Evolutionary conservation across 2,113 vertebrate genomes (phyloP), one percentile per base, ranked within the genome.

Genomic region (Bufo bufo): DNA sequence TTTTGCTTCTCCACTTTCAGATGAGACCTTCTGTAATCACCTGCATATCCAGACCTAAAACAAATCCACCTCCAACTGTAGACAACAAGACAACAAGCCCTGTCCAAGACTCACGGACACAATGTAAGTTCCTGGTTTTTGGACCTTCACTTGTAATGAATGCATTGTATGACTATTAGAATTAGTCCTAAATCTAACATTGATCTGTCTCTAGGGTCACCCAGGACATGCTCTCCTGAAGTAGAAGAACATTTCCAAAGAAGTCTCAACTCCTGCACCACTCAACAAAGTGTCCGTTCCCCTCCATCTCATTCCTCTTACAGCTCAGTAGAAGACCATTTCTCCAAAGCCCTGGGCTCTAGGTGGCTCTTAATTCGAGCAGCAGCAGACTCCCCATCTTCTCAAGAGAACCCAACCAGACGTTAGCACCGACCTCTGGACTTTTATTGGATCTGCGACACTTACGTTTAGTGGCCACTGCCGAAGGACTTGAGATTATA

Each of bases 21-120:
- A 91, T 89, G 87, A 88, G 90, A 9, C 90, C 90, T 3, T 89
- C 90, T 0, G 90, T 91, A 14, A 91, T 91, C 85, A 91, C 90
- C 12, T 91, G 89, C 0, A 79, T 90, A 13, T 89, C 90, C 8
- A 66, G 89, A 63, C 85, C 82, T 58, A 91, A 86, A 58, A 47
- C 82, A 33, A 54, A 43, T 5, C 16, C 9, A 4, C 43, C 49
- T 13, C 79, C 19, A 5, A 3, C 49, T 4, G 8, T 77, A 33
- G 23, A 49, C 12, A 16, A 81, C 56, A 61, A 65, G 69, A n/a
- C 49, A 8, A 1, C 16, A 16, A 50, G 33, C 66, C 72, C 49
- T 3, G 14, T 23, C 12, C 52, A 19, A 49, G 11, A 49, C 13
- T 6, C 54, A 1, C 11, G 59, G 0, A 63, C 7, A 0, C 59